Conservation (phyloP, 2,888 invertebrate genomes). For the Helobdella robusta region DNA sequence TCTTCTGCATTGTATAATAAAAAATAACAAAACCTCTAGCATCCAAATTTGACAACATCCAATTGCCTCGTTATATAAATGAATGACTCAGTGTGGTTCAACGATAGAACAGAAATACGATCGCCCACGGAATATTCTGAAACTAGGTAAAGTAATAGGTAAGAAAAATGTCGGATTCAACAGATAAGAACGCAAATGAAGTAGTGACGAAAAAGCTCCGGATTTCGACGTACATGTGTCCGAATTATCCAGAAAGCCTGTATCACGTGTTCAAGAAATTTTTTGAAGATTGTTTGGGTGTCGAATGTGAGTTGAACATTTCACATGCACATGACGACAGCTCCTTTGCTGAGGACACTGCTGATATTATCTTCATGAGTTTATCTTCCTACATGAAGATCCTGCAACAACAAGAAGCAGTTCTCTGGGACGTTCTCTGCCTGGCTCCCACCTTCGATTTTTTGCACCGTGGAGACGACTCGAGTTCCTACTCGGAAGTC, state of each 20-base stretch:
- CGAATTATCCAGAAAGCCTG: neutral
- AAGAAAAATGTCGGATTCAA: neutral
- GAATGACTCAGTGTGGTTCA: too few relatives aligned
- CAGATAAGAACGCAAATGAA: too few relatives aligned
- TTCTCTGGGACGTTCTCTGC: slow-evolving; percentile 53
- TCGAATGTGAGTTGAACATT: too few relatives aligned
- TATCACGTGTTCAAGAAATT: neutral
- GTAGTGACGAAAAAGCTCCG: too few relatives aligned
- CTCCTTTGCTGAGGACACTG: neutral
- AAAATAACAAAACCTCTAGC: too few relatives aligned
- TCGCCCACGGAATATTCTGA: too few relatives aligned
- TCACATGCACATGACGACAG: too few relatives aligned
- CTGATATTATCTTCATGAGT: slow-evolving; percentile 54
- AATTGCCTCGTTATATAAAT: too few relatives aligned
- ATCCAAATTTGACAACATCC: too few relatives aligned
- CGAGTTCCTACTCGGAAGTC: slow-evolving; percentile 59
- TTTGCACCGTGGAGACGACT: slow-evolving; percentile 52
- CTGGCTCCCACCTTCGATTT: slow-evolving; percentile 58
- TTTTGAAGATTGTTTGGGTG: slow-evolving; percentile 7
- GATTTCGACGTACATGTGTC: slow-evolving; percentile 12
- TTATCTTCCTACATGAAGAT: slow-evolving; percentile 55
- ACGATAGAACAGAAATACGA: too few relatives aligned
- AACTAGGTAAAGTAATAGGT: too few relatives aligned
- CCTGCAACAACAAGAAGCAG: slow-evolving; percentile 43
- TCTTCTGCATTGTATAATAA: too few relatives aligned